Evolutionary conservation across 2,888 invertebrate species (phyloP), one percentile per base, ranked within the genome.

Genomic region (Tetrapedia diversipes): DNA sequence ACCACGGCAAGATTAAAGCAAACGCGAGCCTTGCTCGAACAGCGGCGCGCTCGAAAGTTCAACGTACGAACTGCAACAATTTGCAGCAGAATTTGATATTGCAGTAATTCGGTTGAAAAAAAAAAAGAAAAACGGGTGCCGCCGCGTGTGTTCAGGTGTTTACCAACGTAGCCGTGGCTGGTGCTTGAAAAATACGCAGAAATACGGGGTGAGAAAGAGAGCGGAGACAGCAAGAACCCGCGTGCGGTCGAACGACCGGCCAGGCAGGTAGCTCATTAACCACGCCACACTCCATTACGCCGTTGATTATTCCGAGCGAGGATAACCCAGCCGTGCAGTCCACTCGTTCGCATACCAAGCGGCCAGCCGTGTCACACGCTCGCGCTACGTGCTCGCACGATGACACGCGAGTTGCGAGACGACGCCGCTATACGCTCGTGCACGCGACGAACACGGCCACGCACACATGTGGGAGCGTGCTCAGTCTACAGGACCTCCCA

Each of bases 271-370:
- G 45, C 32, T 72, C 53, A 41, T 54, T 65, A 65, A 60, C 59
- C 34, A 27, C 16, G 53, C 39, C 29, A 47, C 69, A 54, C 59
- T 65, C 72, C 45, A 60, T 75, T 75, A 65, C 45, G 41, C 34
- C 22, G 53, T 22, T 51, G 65, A 75, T 75, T 47, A 53, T 65
- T 45, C 59, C 34, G n/a, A 34, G 34, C 39, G 49, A 11, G 45
- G 65, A 47, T 45, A 56, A 66, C 14, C 56, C n/a, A 43, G n/a
- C 24, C 47, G 45, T 16, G 37, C 51, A 61, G 60, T 19, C 53
- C 54, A 61, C 14, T 72, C 39, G 63, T 53, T 64, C 47, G 54
- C 69, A 69, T 73, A 49, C 69, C 61, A 41, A 54, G 45, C 64
- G 64, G 4, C n/a, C 11, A 19, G 11, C n/a, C 45, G 47, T 43